Evolutionary conservation across 37 sponge, comb jelly and placozoan genomes (phyloP).

Genomic region (Haliclona indistincta): DNA sequence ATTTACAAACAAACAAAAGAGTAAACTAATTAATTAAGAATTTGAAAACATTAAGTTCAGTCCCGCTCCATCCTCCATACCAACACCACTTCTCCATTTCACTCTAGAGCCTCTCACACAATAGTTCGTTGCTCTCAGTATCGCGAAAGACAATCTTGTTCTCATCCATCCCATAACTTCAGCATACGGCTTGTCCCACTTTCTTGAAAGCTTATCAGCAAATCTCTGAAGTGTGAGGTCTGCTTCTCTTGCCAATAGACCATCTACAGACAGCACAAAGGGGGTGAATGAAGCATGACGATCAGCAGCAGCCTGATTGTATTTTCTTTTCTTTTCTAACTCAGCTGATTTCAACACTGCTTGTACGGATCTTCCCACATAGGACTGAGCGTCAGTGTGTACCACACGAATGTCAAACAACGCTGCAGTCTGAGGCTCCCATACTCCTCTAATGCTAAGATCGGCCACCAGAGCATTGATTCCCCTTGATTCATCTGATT

Average conservation of each 20-base stretch:
- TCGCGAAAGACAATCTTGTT: constrained; percentile 21
- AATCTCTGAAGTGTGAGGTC: neutral
- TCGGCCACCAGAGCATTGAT: constrained; percentile 24
- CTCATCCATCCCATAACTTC: constrained; percentile 9
- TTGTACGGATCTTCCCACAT: constrained; percentile 8
- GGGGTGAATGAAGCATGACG: constrained; percentile 31
- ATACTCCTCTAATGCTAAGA: constrained; percentile 44
- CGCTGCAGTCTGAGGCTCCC: constrained; percentile 41
- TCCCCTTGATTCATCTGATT: constrained; percentile 4
- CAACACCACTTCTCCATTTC: constrained; percentile 45
- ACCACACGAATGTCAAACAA: constrained; percentile 60
- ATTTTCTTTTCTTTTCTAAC: constrained; percentile 47
- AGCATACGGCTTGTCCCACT: constrained; percentile 9
- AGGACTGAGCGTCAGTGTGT: constrained; percentile 51
- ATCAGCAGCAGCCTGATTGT: constrained; percentile 17
- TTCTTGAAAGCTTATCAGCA: neutral
- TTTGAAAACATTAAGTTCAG: too few species aligned
- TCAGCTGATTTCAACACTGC: constrained; percentile 32
- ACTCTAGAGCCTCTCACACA: constrained; percentile 19
- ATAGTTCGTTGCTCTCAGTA: constrained; percentile 22
- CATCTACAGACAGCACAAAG: constrained; percentile 42
- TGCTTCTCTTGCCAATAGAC: constrained; percentile 24
- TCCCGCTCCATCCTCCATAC: too few species aligned
- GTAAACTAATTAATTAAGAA: too few species aligned
- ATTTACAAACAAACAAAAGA: too few species aligned